Percentiles rank a stretch among this genome's conserved stretches.
These are phyloP conservation scores for Scyliorhinus canicula DNA, from an alignment of 2,797 vertebrate genomes.

Conservation along the genomic window DNA sequence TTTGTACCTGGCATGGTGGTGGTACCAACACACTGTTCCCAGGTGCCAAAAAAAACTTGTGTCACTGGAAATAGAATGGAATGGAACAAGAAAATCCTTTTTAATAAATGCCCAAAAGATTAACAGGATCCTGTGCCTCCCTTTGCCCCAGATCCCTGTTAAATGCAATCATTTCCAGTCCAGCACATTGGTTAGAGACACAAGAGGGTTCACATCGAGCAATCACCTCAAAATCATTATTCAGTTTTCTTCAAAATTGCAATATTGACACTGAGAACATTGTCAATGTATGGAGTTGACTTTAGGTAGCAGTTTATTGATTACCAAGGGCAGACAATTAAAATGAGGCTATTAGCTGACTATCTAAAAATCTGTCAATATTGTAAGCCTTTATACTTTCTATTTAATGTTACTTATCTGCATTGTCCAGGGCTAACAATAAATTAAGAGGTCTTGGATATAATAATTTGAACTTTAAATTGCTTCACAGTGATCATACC, in stretches of 20 bases:
- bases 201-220: no score
- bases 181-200: neutral
- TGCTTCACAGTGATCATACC: neutral
- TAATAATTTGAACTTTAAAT: slow-evolving; percentile 31
- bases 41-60: neutral
- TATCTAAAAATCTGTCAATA: neutral
- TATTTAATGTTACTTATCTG: neutral
- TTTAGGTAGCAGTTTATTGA: slow-evolving; percentile 12
- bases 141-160: neutral
- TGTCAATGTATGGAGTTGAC: neutral
- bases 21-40: no score
- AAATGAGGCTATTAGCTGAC: neutral
- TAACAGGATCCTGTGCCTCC: no score
- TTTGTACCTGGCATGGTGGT: neutral
- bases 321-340: neutral
- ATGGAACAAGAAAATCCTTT: neutral
- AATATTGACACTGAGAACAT: neutral
- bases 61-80: neutral
- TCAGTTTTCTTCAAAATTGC: neutral
- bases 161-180: neutral
- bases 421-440: neutral
- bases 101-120: neutral
- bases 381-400: neutral
- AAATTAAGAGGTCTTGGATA: neutral
- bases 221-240: neutral